A percentile compares a stretch with the other conserved stretches of the same genome.
These are phyloP conservation scores for Drosophila jambulina DNA, from an alignment of 1,140 invertebrate genomes.

Conservation along the genomic window DNA sequence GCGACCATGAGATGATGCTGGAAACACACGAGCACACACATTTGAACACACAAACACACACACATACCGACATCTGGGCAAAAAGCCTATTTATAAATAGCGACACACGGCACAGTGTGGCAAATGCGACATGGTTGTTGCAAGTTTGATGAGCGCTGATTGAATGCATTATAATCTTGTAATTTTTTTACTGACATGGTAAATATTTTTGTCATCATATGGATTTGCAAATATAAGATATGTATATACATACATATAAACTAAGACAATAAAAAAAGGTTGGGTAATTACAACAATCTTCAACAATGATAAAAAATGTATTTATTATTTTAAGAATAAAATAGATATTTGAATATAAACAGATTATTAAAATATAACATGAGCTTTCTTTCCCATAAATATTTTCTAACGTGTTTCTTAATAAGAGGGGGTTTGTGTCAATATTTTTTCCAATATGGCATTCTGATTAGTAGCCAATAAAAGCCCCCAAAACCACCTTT, in stretches of 20 bases:
- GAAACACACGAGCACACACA: conserved; percentile 24
- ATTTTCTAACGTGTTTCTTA: background rate
- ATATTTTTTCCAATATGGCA: background rate
- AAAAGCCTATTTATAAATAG: conserved; percentile 43
- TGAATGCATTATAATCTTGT: background rate
- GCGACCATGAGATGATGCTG: conserved; percentile 53
- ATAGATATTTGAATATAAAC: no score
- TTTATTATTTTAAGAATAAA: background rate
- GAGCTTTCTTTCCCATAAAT: background rate
- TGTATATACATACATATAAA: no score
- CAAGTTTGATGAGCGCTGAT: background rate
- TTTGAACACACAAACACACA: conserved; percentile 1
- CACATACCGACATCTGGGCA: conserved; percentile 16
- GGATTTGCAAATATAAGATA: background rate
- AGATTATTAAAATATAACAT: no score
- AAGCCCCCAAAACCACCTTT: background rate
- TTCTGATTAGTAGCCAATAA: background rate
- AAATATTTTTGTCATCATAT: background rate
- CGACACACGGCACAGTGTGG: conserved; percentile 32
- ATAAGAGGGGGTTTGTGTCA: no score
- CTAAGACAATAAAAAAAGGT: no score
- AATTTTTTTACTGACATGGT: background rate
- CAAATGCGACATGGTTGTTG: conserved; percentile 8
- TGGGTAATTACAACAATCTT: background rate
- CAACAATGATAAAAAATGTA: background rate